Evolutionary conservation across 2,888 invertebrate genomes (phyloP), one percentile per base, ranked within the genome.

Genomic region (Ariolimax columbianus): DNA sequence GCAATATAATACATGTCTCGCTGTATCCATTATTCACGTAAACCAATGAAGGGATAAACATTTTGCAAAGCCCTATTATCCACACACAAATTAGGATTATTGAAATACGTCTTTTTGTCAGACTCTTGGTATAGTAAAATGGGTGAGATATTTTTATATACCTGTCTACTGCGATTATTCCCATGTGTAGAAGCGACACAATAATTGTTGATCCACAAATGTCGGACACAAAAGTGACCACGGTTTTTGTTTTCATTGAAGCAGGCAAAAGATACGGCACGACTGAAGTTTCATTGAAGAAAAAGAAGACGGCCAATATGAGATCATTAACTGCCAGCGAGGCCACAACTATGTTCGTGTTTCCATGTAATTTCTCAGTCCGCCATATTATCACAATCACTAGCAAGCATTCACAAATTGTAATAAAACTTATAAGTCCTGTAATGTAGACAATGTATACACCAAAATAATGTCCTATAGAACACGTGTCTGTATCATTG

Each of bases 131-230:
- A 23, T 80, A 80, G 14, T 38, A 63, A 40, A 63, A 80, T 47
- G 80, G 80, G 14, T 72, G 38, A 2, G 38, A 1, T n/a, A 82
- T 82, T 11, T 73, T 30, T 30, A 82, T 55, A n/a, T 82, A 82
- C 0, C 82, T 72, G n/a, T 73, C 82, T 23, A 73, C 38, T 11
- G 82, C 82, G 7, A 82, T 55, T 17, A 82, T 19, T 0, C 33
- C 59, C 82, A 82, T 55, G 23, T 82, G 82, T 38, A 23, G n/a
- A 6, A 26, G 0, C 23, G 82, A 82, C 23, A 82, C 9, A 4
- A 23, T 14, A 14, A 55, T 51, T 26, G 70, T 23, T 23, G 55
- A 38, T n/a, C 23, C 72, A 0, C n/a, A 1, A 1, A 6, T 30
- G 23, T 55, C 82, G 40, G 51, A 7, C 2, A 55, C 0, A 47